Conservation (phyloP, 2,888 invertebrate genomes). For the Carcina quercana region DNA sequence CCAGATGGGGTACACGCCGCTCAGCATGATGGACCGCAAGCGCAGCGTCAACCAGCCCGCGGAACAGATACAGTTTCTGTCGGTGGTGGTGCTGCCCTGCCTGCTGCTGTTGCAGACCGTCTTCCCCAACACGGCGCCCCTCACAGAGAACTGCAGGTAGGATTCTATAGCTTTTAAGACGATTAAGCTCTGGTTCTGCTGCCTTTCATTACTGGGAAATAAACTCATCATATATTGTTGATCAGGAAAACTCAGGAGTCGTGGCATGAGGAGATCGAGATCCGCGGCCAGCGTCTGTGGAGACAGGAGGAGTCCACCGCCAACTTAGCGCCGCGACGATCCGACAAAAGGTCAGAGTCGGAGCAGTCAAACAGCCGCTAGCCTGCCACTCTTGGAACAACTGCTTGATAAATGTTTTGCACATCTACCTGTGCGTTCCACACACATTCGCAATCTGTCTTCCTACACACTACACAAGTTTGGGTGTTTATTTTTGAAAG, state of each 20-base stretch:
- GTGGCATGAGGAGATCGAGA: conserved; percentile 75
- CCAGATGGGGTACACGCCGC: conserved; percentile 71
- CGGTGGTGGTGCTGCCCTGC: conserved; percentile 75
- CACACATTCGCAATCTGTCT: too few relatives aligned
- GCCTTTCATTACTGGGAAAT: not conserved
- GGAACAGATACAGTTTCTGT: conserved; percentile 77
- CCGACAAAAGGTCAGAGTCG: conserved; percentile 10
- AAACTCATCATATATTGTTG: not conserved
- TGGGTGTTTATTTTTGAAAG: too few relatives aligned
- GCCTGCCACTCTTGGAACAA: too few relatives aligned
- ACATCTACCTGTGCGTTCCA: too few relatives aligned
- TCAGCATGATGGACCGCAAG: conserved; percentile 78
- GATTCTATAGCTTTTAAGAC: not conserved
- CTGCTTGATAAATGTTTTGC: too few relatives aligned
- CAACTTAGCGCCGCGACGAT: conserved; percentile 14
- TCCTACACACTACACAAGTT: too few relatives aligned
- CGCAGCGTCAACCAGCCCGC: conserved; percentile 73
- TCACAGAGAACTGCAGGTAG: conserved; percentile 67
- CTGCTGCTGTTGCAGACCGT: conserved; percentile 64
- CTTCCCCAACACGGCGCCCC: conserved; percentile 67
- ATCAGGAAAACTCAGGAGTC: conserved; percentile 67
- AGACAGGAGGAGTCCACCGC: conserved; percentile 63
- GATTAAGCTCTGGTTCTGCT: not conserved
- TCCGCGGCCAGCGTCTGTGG: conserved; percentile 72
- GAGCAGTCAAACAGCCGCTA: conserved; percentile 11